These are phyloP conservation scores for Napeogenes sylphis DNA, from an alignment of 2,888 invertebrate genomes.

Conservation along the genomic window DNA sequence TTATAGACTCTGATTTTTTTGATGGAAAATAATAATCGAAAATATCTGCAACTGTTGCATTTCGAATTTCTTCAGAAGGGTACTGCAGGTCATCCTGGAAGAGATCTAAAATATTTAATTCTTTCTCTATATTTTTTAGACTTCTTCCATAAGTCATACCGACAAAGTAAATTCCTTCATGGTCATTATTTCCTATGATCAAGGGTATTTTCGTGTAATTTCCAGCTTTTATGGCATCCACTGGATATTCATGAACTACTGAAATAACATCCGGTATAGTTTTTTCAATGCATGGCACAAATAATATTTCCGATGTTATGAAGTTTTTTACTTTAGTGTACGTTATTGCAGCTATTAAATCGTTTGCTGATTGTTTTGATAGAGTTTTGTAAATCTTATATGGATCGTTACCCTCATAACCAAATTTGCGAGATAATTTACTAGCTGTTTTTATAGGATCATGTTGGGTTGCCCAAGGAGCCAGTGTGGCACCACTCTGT, in stretches of 20 bases:
- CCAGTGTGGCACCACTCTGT: constrained; percentile 64
- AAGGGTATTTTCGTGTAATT: constrained; percentile 67
- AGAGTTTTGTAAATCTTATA: constrained; percentile 54
- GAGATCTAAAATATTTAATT: constrained; percentile 43
- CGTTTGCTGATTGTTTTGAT: constrained; percentile 49
- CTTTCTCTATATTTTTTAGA: constrained; percentile 34
- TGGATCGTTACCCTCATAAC: constrained; percentile 59
- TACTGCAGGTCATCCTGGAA: constrained; percentile 58
- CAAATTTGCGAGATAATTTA: constrained; percentile 55
- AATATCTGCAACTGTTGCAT: constrained; percentile 49
- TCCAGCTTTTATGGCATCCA: constrained; percentile 52
- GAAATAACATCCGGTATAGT: constrained; percentile 57
- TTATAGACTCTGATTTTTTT: constrained; percentile 55
- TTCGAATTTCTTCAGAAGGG: constrained; percentile 49
- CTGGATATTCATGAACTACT: constrained; percentile 54
- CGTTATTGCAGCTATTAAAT: constrained; percentile 53
- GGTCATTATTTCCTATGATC: constrained; percentile 66
- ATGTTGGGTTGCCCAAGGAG: constrained; percentile 62
- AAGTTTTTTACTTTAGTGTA: constrained; percentile 55
- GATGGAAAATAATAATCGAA: constrained; percentile 54
- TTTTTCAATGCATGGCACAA: constrained; percentile 65
- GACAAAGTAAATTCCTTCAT: constrained; percentile 65
- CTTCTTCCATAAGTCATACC: constrained; percentile 58
- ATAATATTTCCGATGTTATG: constrained; percentile 55
- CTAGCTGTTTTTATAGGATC: constrained; percentile 59